phyloP scores from a whole-genome alignment of 2,797 vertebrate species.

The Nannoperca australis region DNA sequence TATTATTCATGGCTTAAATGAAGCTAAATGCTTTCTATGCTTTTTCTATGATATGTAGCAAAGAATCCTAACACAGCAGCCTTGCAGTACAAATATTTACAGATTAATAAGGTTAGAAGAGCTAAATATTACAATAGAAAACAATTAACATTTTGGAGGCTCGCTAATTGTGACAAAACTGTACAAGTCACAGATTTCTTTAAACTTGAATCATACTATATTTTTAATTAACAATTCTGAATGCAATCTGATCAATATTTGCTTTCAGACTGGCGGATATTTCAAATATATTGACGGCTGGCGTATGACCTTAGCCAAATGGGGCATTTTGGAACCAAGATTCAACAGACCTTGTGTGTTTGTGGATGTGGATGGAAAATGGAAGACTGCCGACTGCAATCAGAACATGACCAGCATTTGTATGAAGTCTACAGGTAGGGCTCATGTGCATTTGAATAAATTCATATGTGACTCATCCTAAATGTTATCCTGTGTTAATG shows the following conservation, averaged over 20 bases:
- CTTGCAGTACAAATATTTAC: neutral
- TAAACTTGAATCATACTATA: neutral
- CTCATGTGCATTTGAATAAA: neutral
- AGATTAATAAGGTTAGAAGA: neutral
- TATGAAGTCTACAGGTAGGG: conserved; percentile 79
- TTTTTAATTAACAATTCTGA: neutral
- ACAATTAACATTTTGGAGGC: neutral
- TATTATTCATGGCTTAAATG: neutral
- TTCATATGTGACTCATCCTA: neutral
- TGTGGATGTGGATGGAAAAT: conserved; percentile 82
- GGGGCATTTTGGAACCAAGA: conserved; percentile 85
- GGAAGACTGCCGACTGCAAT: conserved; percentile 88
- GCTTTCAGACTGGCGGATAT: conserved; percentile 81
- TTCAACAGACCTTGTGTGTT: conserved; percentile 85
- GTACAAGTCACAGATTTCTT: neutral
- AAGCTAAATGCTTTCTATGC: neutral
- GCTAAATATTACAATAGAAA: conserved; percentile 1
- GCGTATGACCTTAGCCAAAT: conserved; percentile 84
- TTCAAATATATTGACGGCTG: conserved; percentile 89
- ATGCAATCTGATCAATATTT: conserved; percentile 9
- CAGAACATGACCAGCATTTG: conserved; percentile 85
- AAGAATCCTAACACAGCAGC: neutral
- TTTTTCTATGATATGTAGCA: neutral
- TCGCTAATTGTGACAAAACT: neutral
- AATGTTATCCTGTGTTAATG: neutral